Conservation (phyloP, 2,113 vertebrate genomes). For the Leuciscus idus region DNA sequence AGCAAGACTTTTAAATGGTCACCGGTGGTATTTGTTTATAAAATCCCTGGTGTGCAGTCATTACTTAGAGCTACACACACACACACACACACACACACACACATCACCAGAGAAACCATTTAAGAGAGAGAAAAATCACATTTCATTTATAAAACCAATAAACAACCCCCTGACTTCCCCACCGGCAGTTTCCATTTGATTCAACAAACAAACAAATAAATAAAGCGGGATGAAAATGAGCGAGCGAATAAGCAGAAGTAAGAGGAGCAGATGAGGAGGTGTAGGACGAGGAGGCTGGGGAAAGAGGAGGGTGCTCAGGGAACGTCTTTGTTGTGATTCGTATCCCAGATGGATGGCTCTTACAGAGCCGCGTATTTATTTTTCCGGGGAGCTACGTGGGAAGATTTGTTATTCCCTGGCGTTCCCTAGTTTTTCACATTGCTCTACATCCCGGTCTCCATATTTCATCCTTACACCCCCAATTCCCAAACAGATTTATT, state of each 20-base stretch:
- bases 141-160: conserved; percentile 69
- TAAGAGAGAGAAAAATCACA: conserved; percentile 54
- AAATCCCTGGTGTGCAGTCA: conserved; percentile 70
- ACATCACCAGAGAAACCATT: conserved; percentile 42
- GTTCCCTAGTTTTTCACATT: conserved; percentile 81
- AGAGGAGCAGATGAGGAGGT: conserved; percentile 43
- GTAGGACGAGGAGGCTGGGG: conserved; percentile 41
- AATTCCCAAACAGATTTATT: conserved; percentile 84
- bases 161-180: conserved; percentile 57
- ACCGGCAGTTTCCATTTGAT: conserved; percentile 67
- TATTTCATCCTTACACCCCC: conserved; percentile 79
- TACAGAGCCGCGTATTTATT: conserved; percentile 79
- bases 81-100: conserved; percentile 35
- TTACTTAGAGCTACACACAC: conserved; percentile 64
- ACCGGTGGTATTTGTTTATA: conserved; percentile 69
- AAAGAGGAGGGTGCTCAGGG: conserved; percentile 49
- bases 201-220: conserved; percentile 74
- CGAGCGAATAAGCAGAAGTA: conserved; percentile 67
- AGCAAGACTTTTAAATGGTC: conserved; percentile 70
- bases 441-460: conserved; percentile 81
- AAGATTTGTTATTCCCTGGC: conserved; percentile 83
- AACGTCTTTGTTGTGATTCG: conserved; percentile 76
- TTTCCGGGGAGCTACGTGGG: conserved; percentile 74
- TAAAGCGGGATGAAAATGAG: conserved; percentile 63
- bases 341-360: conserved; percentile 80